Base-by-base conservation (phyloP, 2,113 vertebrate species). In the Enhydra lutris region DNA sequence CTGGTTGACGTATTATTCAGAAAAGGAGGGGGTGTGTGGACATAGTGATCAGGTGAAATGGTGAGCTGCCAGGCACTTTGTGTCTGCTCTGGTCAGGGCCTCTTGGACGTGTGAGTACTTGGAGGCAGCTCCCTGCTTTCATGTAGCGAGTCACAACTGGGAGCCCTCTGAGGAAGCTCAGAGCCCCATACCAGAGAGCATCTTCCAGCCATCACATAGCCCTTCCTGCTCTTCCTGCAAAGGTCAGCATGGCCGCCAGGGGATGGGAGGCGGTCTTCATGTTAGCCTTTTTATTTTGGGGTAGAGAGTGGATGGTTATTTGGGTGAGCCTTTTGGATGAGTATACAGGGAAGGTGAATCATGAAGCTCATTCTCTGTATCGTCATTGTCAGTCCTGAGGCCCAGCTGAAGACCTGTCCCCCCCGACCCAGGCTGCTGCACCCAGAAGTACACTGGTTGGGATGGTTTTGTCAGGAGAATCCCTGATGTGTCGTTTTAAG, bases 41-140 rank as follows among this genome's bases (percentile, higher is more conserved):
- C 23, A 5, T 3, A 23, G n/a, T 8, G 23, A 34, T 39, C 13
- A 9, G 8, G 4, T 34, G 42, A 13, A 9, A 3, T 18, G 52
- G 65, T 21, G 45, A 55, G 47, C 63, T 55, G 69, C 20, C 39
- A 1, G 63, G 24, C 50, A 4, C 0, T 0, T 31, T 23, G 18
- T 63, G 50, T 85, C 50, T 26, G 20, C 14, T 59, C 13, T 39
- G 47, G 42, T 45, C 61, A 34, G 90, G 73, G 31, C 13, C 9
- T 6, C 55, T 39, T 29, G 81, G 80, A 47, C 36, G 15, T n/a
- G 26, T n/a, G 71, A 34, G 55, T 31, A 18, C 42, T 63, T 50
- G 55, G 67, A 61, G 31, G 39, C 29, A 23, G 39, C 79, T 59
- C 21, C 1, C 23, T 1, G 2, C 76, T 76, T 47, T 45, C 2